These are phyloP conservation scores for Trididemnum miniatum DNA, from an alignment of 23 tunicate genomes.

Conservation along the genomic window DNA sequence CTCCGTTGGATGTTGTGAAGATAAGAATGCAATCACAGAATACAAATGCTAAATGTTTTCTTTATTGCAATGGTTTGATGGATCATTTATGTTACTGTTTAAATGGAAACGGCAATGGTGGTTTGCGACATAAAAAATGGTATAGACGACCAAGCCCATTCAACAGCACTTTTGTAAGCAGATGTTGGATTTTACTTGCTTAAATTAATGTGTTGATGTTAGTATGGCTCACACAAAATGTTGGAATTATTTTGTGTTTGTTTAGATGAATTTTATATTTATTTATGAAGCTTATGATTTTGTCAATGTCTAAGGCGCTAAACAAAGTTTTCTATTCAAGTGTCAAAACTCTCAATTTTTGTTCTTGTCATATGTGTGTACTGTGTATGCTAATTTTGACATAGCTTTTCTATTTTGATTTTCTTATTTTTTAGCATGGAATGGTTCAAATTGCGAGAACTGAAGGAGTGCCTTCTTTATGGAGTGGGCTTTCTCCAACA, in stretches of 20 bases:
- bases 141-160: slow-evolving; percentile 74
- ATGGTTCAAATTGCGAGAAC: slow-evolving; percentile 68
- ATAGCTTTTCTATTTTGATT: neutral
- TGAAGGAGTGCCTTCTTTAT: slow-evolving; percentile 87
- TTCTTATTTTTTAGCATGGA: slow-evolving; percentile 52
- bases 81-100: slow-evolving; percentile 88
- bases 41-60: slow-evolving; percentile 56
- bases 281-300: too few species aligned
- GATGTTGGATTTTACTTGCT: neutral
- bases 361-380: neutral
- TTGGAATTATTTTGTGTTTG: too few species aligned
- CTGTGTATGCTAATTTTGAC: neutral
- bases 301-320: too few species aligned
- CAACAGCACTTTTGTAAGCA: slow-evolving; percentile 64
- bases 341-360: neutral
- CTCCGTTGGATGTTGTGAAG: slow-evolving; percentile 95
- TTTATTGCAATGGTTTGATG: slow-evolving; percentile 94
- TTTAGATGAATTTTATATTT: too few species aligned
- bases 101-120: slow-evolving; percentile 70
- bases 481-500: slow-evolving; percentile 97
- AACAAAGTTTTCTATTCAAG: too few species aligned
- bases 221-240: too few species aligned
- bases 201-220: too few species aligned
- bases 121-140: slow-evolving; percentile 34
- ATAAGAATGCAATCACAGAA: slow-evolving; percentile 75